A percentile compares a stretch with the other conserved stretches of the same genome.
Evolutionary conservation across 2,113 vertebrate genomes (phyloP).

Genomic region (Apaloderma vittatum): DNA sequence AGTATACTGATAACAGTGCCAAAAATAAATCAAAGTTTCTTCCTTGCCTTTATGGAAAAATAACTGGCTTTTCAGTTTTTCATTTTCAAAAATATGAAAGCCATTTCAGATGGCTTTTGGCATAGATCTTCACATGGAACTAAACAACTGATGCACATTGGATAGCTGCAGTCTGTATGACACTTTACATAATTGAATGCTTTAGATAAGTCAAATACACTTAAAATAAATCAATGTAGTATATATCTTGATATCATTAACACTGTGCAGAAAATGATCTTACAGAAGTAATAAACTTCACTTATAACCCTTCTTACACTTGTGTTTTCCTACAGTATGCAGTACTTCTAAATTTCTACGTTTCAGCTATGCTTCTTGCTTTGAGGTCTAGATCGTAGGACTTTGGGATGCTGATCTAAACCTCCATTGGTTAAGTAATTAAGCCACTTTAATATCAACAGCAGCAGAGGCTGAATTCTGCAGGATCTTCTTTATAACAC

Average conservation of each 20-base stretch:
- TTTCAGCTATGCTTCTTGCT: background rate
- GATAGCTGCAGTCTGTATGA: background rate
- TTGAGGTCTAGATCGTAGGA: background rate
- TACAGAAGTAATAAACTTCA: background rate
- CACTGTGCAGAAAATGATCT: background rate
- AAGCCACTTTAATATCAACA: background rate
- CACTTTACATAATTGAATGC: background rate
- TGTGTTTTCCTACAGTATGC: background rate
- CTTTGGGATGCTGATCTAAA: background rate
- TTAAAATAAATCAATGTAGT: background rate
- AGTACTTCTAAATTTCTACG: background rate
- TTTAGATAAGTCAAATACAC: background rate
- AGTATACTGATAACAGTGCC: background rate
- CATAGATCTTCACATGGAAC: background rate
- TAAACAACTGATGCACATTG: background rate
- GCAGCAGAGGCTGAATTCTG: background rate
- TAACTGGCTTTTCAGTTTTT: background rate
- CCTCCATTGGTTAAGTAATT: background rate
- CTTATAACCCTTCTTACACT: background rate
- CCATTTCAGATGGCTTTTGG: background rate
- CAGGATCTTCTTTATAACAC: background rate
- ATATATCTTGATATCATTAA: background rate
- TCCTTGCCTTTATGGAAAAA: background rate
- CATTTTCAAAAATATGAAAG: no score
- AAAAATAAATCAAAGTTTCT: background rate